Base-by-base conservation (phyloP, 2,888 invertebrate species). In the Drosophila nr. perissopoda region DNA sequence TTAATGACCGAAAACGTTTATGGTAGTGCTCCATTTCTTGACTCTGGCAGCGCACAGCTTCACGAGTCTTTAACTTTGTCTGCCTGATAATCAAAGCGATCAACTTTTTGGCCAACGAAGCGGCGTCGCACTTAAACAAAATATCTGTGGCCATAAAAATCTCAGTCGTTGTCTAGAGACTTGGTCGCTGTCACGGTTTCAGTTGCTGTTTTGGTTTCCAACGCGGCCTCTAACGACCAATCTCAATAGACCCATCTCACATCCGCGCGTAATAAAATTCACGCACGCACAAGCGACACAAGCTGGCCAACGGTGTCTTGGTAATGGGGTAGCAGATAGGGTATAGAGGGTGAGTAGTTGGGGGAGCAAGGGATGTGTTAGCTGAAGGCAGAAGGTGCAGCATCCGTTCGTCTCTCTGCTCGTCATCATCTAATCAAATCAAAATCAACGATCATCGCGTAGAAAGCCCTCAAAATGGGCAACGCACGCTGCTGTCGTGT, bases 261-360 rank as follows among this genome's bases (percentile, higher is more conserved):
- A 84, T 88, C 84, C 84, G 86, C 80, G 87, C 80, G 79, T 86
- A 86, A 86, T 86, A 87, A 86, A 86, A 89, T 77, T 81, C 89
- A 85, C 88, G 86, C 89, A 86, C 86, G 86, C 86, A 81, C 62
- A 45, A 63, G 69, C 87, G 66, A 83, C 88, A 89, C 88, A 78
- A 75, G 40, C 34, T 38, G 51, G 49, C 40, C 21, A 62, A 10
- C 21, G 21, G 21, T 45, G 21, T 21, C 21, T 45, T 21, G 13
- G 21, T 16, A 16, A 21, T 21, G 42, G 21, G 42, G n/a, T 42
- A n/a, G n/a, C n/a, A 40, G 10, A n/a, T 11, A 2, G n/a, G 21
- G 42, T 42, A n/a, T 2, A 13, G 21, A 42, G 13, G 21, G 13
- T 21, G 21, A 13, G 21, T 21, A 6, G 21, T 21, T 13, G 42